Conservation (phyloP, 1,140 invertebrate species). For the Eurosta solidaginis region DNA sequence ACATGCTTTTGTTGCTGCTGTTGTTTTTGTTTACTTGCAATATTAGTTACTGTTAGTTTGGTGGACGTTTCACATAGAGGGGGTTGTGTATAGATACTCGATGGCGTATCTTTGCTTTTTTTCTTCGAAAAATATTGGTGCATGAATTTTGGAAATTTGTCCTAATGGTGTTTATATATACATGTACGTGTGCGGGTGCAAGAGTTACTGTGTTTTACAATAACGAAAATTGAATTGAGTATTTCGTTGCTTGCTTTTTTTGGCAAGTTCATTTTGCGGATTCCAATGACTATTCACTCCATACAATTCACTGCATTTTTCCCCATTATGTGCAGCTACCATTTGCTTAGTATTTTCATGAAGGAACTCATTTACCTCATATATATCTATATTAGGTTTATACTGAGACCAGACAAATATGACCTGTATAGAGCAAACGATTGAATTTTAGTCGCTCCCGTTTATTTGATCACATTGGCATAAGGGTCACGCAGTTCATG, state of each 20-base stretch:
- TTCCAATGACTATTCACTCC: neutral
- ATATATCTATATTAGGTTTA: too few relatives aligned
- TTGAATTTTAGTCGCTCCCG: too few relatives aligned
- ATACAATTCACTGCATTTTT: slow-evolving; percentile 4
- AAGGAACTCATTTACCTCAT: too few relatives aligned
- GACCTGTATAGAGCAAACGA: too few relatives aligned
- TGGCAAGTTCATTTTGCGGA: neutral
- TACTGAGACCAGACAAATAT: too few relatives aligned
- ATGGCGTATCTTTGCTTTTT: neutral
- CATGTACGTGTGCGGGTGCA: neutral
- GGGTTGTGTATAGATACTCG: neutral
- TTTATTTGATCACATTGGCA: too few relatives aligned
- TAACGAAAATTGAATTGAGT: slow-evolving; percentile 32
- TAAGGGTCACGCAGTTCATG: too few relatives aligned
- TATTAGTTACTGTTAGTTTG: slow-evolving; percentile 20
- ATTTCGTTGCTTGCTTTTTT: slow-evolving; percentile 23
- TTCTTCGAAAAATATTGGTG: neutral
- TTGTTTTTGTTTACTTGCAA: neutral
- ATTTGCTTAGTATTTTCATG: slow-evolving; percentile 1
- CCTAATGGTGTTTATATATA: neutral
- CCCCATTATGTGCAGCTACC: neutral
- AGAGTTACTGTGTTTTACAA: slow-evolving; percentile 3
- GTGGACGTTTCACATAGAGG: neutral
- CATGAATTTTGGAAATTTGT: neutral
- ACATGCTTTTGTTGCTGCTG: slow-evolving; percentile 2